These are phyloP conservation scores for Brachirus orientalis DNA, from an alignment of 2,113 vertebrate genomes.

Conservation along the genomic window DNA sequence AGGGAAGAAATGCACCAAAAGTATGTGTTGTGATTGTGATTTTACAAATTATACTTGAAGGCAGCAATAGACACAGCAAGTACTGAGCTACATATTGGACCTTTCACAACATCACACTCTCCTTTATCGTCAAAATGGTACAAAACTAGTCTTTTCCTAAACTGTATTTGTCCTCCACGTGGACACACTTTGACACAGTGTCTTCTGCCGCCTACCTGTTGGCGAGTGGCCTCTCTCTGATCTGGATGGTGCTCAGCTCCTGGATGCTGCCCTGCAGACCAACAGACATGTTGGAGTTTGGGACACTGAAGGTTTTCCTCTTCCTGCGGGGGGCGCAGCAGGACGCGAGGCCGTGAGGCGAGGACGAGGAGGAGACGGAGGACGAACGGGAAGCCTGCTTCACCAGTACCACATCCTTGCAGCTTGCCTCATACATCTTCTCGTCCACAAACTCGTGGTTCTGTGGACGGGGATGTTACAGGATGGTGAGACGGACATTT, in stretches of 20 bases:
- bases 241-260: slow-evolving; percentile 96
- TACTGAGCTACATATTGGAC: too few species aligned
- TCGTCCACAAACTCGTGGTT: slow-evolving; percentile 97
- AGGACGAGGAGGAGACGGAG: slow-evolving; percentile 82
- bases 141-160: too few species aligned
- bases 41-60: too few species aligned
- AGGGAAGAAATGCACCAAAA: too few species aligned
- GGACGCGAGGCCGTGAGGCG: slow-evolving; percentile 85
- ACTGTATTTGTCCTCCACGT: too few species aligned
- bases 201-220: slow-evolving; percentile 85
- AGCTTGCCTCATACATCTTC: slow-evolving; percentile 88
- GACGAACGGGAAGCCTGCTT: slow-evolving; percentile 88
- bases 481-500: not conserved
- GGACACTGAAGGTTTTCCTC: slow-evolving; percentile 90
- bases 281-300: slow-evolving; percentile 82
- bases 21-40: too few species aligned
- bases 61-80: too few species aligned
- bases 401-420: slow-evolving; percentile 86
- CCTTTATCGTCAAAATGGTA: too few species aligned
- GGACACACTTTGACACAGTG: too few species aligned
- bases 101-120: too few species aligned
- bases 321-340: slow-evolving; percentile 90
- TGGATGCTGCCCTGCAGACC: slow-evolving; percentile 87
- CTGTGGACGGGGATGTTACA: slow-evolving; percentile 53
- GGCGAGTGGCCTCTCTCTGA: slow-evolving; percentile 88